Conservation (phyloP, 2,113 vertebrate genomes). For the Chlorodrepanis virens region DNA sequence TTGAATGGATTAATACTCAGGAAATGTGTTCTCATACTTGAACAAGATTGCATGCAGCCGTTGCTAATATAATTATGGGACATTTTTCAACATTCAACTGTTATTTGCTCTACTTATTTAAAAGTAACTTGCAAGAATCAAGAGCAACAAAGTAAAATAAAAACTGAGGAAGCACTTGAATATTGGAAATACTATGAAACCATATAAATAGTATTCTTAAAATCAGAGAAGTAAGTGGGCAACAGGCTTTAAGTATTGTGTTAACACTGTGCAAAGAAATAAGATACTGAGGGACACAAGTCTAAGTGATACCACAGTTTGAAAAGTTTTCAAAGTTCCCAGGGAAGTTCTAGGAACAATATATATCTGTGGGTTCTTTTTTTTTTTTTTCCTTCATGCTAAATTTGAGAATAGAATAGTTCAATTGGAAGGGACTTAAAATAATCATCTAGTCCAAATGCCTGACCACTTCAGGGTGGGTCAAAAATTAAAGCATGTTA, state of each 20-base stretch:
- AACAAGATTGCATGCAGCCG: slow-evolving; percentile 23
- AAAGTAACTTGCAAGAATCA: not conserved
- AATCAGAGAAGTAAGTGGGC: not conserved
- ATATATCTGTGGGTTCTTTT: not conserved
- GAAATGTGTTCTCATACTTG: slow-evolving; percentile 14
- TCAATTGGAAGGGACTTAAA: not conserved
- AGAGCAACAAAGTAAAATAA: not conserved
- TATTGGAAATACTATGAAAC: not conserved
- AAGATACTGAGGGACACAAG: not conserved
- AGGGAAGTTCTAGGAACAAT: not conserved
- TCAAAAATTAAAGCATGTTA: no score
- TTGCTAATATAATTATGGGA: slow-evolving; percentile 54
- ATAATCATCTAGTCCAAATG: no score
- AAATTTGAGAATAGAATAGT: not conserved
- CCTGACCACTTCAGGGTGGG: no score
- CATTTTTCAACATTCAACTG: not conserved
- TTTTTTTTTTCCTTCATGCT: not conserved
- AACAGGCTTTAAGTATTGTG: not conserved
- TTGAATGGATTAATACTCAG: slow-evolving; percentile 9
- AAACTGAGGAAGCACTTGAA: not conserved
- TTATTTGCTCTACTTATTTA: slow-evolving; percentile 25
- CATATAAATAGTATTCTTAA: not conserved
- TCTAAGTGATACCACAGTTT: not conserved
- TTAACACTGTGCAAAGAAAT: not conserved
- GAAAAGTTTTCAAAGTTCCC: not conserved